Base-by-base conservation (phyloP, 2,113 vertebrate species). In the Nematolebias whitei region DNA sequence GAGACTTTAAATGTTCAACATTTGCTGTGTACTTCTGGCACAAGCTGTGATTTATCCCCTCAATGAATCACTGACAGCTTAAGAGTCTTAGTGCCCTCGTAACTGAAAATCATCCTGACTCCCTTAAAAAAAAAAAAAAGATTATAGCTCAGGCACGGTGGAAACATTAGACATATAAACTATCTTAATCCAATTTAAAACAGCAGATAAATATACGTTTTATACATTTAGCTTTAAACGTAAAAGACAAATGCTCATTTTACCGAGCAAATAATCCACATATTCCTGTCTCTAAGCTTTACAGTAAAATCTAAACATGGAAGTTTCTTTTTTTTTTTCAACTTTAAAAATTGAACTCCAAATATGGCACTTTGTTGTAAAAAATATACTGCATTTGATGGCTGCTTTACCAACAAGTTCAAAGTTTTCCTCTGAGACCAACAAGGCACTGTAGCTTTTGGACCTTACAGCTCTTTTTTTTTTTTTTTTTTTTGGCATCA, bases 391-490 rank as follows among this genome's bases (percentile, higher is more conserved):
- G 71, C 47, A 78, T 82, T 78, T 64, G n/a, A 73, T 40, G 64
- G 68, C 55, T 67, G 62, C 57, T 54, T 60, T 58, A 71, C 68
- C 54, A 55, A 67, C 39, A 76, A 69, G 63, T 72, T 44, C 47
- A 89, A 85, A 63, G 57, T 75, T 73, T 87, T 88, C 76, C 79
- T 84, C 83, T 84, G 83, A 84, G 84, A 87, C 63, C 41, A 51
- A 72, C 70, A 91, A 93, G 90, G 90, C 90, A 91, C 90, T 80
- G 74, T 51, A 66, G 74, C 75, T 66, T 58, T 85, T 84, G 72
- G 35, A 66, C 56, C 49, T 58, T 56, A 68, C 61, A 71, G 29
- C 29, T 20, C n/a, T n/a, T n/a, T n/a, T n/a, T n/a, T n/a, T n/a
- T n/a, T n/a, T n/a, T n/a, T 26, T 41, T 18, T 51, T 75, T 85